Percentiles rank a stretch among this genome's conserved stretches.
phyloP scores from a whole-genome alignment of 2,113 vertebrate species.

The Rallus limicola region DNA sequence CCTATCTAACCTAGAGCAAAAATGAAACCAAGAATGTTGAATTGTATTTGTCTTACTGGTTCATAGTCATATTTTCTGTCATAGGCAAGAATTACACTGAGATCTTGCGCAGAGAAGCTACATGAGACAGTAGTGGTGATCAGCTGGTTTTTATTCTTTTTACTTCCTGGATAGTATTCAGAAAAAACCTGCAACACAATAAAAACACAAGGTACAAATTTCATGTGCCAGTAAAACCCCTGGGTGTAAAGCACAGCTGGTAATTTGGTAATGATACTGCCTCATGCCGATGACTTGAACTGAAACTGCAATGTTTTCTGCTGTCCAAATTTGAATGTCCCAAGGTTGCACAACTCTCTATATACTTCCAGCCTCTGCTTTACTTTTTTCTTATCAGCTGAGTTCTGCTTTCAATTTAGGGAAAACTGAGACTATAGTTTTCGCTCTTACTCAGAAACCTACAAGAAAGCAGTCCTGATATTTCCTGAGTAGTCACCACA shows the following conservation, averaged over 20 bases:
- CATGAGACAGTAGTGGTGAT: conserved; percentile 80
- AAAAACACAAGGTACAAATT: neutral
- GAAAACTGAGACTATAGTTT: neutral
- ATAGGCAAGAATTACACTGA: conserved; percentile 81
- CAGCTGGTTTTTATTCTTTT: conserved; percentile 82
- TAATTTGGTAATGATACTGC: neutral
- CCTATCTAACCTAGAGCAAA: neutral
- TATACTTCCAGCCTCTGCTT: neutral
- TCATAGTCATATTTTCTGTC: conserved; percentile 62
- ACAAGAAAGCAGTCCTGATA: neutral
- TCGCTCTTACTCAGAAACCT: neutral
- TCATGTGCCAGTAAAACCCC: neutral
- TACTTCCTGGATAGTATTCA: conserved; percentile 76
- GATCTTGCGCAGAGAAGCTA: conserved; percentile 79
- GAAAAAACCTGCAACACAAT: conserved; percentile 72
- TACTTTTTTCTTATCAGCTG: neutral
- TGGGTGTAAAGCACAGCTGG: neutral
- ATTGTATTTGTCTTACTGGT: conserved; percentile 53
- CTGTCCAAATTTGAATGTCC: neutral
- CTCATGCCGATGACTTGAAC: neutral
- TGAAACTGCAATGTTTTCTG: neutral
- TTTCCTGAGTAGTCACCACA: neutral
- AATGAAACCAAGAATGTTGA: neutral
- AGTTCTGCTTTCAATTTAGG: neutral
- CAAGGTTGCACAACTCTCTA: neutral